Conservation (phyloP, 1,140 invertebrate genomes). For the Psix sp. region DNA sequence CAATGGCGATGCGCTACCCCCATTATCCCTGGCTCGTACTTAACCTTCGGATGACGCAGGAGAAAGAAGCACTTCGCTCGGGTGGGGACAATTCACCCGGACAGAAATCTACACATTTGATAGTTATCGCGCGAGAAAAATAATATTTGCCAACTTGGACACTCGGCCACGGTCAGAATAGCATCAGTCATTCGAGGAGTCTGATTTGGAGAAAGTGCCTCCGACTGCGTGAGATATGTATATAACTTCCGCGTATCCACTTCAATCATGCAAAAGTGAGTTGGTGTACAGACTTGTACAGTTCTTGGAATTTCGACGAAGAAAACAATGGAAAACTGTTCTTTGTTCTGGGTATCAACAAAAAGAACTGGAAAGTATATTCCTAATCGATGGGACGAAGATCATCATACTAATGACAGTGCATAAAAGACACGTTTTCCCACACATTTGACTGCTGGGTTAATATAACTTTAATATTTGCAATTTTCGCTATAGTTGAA, state of each 20-base stretch:
- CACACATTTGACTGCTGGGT: no score
- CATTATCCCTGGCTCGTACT: conserved; percentile 65
- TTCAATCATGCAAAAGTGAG: no score
- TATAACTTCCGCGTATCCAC: no score
- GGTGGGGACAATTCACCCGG: conserved; percentile 36
- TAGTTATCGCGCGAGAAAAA: conserved; percentile 44
- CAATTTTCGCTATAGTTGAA: no score
- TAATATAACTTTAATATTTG: no score
- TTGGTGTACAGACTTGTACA: no score
- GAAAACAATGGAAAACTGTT: no score
- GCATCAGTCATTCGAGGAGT: background rate
- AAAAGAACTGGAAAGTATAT: conserved; percentile 1
- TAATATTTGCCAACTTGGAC: conserved; percentile 20
- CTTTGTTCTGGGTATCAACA: no score
- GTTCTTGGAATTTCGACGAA: no score
- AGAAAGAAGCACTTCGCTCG: conserved; percentile 29
- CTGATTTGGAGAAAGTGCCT: background rate
- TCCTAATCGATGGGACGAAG: background rate
- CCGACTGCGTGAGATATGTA: no score
- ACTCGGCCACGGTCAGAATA: conserved; percentile 1
- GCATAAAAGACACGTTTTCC: no score
- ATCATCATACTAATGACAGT: no score
- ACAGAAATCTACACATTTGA: conserved; percentile 21
- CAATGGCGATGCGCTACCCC: conserved; percentile 72
- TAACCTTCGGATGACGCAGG: conserved; percentile 61